phyloP scores from a whole-genome alignment of 2,797 vertebrate genomes.

The Malurus leucopterus region DNA sequence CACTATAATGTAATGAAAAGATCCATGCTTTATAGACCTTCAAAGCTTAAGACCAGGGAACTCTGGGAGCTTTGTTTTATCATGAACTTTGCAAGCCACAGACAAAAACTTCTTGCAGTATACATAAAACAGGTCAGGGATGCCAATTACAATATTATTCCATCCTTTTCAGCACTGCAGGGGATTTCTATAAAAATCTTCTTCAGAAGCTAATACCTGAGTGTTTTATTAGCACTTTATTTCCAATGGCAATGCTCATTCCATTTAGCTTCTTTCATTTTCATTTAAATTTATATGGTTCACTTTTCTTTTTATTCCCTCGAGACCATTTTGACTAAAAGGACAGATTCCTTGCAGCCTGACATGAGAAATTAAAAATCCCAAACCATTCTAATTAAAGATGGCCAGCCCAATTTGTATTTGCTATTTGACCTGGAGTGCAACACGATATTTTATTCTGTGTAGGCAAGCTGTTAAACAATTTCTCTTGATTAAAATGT shows the following conservation, averaged over 20 bases:
- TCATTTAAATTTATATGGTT: neutral
- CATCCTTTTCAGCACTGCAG: neutral
- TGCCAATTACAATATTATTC: slow-evolving; percentile 22
- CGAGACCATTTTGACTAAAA: neutral
- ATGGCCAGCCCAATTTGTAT: slow-evolving; percentile 7
- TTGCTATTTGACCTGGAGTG: slow-evolving; percentile 13
- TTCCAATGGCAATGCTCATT: neutral
- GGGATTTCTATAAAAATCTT: slow-evolving; percentile 22
- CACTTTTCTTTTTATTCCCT: neutral
- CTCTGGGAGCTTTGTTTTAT: slow-evolving; percentile 14
- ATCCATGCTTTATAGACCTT: neutral
- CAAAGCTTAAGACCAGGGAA: neutral
- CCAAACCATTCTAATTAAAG: slow-evolving; percentile 4
- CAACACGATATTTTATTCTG: slow-evolving; percentile 12
- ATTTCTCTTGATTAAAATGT: slow-evolving; percentile 20
- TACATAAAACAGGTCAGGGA: neutral
- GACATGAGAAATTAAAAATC: neutral
- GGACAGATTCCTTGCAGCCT: neutral
- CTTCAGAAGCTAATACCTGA: slow-evolving; percentile 1
- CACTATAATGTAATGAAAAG: neutral
- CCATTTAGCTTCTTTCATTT: neutral
- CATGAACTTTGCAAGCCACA: neutral
- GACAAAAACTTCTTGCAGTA: neutral
- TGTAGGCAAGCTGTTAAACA: neutral
- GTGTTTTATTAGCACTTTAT: slow-evolving; percentile 27